These are phyloP conservation scores for Triplophysa siluroides DNA, from an alignment of 2,113 vertebrate species.

Conservation along the genomic window DNA sequence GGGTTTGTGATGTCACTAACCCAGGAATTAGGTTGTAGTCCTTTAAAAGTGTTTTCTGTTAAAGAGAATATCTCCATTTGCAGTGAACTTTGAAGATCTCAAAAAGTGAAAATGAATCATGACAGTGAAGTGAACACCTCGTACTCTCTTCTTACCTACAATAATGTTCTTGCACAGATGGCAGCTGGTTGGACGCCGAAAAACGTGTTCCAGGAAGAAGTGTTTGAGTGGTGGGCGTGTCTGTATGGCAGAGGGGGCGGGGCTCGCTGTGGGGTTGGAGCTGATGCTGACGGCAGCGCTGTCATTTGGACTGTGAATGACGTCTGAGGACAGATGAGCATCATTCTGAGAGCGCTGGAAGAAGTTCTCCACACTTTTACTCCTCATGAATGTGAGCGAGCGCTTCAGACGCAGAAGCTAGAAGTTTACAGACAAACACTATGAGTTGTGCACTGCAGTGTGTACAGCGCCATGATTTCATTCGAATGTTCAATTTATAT, in stretches of 20 bases:
- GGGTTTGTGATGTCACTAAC: no score
- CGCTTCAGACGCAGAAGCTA: slow-evolving; percentile 87
- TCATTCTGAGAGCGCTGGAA: slow-evolving; percentile 86
- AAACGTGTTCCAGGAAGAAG: slow-evolving; percentile 87
- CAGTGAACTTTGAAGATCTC: no score
- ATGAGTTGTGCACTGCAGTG: no score
- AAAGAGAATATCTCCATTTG: no score
- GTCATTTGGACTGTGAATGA: slow-evolving; percentile 76
- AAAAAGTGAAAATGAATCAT: no score
- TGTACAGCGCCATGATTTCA: no score
- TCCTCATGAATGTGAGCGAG: slow-evolving; percentile 88
- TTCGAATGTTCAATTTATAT: no score
- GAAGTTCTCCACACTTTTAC: slow-evolving; percentile 91
- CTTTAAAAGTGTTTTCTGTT: no score
- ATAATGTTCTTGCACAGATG: slow-evolving; percentile 90
- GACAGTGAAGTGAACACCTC: slow-evolving; percentile 1
- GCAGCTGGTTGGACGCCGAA: slow-evolving; percentile 87
- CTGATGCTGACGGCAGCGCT: slow-evolving; percentile 69
- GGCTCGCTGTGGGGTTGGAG: slow-evolving; percentile 71
- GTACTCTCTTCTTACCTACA: slow-evolving; percentile 76
- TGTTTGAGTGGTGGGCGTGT: slow-evolving; percentile 76
- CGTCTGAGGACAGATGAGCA: slow-evolving; percentile 78
- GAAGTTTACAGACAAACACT: background rate
- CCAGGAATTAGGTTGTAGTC: no score
- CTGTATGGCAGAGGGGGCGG: slow-evolving; percentile 64